Base-by-base conservation (phyloP, 2,113 vertebrate genomes). In the Perca flavescens region DNA sequence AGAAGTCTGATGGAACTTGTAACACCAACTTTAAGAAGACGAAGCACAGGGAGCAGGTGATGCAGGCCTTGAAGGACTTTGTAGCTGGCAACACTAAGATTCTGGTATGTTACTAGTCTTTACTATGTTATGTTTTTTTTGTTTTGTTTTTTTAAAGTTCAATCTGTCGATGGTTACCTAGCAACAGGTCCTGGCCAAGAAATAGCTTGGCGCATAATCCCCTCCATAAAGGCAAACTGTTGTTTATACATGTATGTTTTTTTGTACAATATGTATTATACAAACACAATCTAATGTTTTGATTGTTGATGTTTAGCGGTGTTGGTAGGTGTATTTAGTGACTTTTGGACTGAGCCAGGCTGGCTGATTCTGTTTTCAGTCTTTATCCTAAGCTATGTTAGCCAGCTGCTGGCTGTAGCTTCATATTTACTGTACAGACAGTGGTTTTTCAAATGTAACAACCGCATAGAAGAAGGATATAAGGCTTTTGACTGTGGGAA, bases 21-120 rank as follows among this genome's bases (percentile, higher is more conserved):
- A 96, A 95, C 91, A 97, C 96, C 73, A 97, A 96, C 91, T 98
- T 98, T 71, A 97, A 98, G 94, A 97, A 95, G 89, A 98, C 96
- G 0, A 97, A 95, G 80, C 91, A 94, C 21, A 85, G 90, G 52
- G 96, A 97, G 80, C 95, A 98, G 87, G 97, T 98, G 89, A 95
- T 93, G 74, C 90, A 95, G 83, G 95, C 94, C 21, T 66, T 97
- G 79, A 88, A 94, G 58, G 96, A 97, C 88, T 98, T 98, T 87
- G 95, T 96, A 40, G 94, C 95, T 0, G 91, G 96, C 22, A 95
- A 96, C 91, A 89, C 54, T 13, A 88, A 85, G 50, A 92, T 96
- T 73, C 83, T 97, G 96, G 97, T 98, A 86, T 49, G 96, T 62
- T 46, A 7, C 16, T n/a, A 16, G 3, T 65, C 8, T 6, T 46